phyloP scores from a whole-genome alignment of 2,888 invertebrate species.

The Protodeltote pygarga region DNA sequence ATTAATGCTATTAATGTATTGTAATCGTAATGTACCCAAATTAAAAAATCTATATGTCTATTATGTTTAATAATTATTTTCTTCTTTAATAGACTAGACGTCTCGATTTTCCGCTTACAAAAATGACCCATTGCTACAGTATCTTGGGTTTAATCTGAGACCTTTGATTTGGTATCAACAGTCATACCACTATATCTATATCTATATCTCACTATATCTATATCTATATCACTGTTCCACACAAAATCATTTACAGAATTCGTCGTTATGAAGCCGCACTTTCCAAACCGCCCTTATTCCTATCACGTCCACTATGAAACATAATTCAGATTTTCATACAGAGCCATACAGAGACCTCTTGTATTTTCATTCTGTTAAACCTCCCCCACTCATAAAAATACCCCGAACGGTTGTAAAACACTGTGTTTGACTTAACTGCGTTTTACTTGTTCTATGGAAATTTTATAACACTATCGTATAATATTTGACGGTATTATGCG shows the following conservation, averaged over 20 bases:
- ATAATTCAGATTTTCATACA: conserved; percentile 84
- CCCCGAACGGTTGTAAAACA: conserved; percentile 70
- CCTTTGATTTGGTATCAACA: no score
- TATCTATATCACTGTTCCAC: no score
- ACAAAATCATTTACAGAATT: conserved; percentile 28
- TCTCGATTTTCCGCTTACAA: no score
- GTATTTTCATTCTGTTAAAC: conserved; percentile 75
- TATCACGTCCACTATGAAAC: conserved; percentile 84
- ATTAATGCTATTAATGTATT: no score
- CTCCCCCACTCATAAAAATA: conserved; percentile 73
- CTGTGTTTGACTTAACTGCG: conserved; percentile 51
- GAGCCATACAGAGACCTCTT: conserved; percentile 58
- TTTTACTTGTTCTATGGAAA: conserved; percentile 46
- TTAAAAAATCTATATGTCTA: no score
- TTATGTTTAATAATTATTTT: no score
- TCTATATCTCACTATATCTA: no score
- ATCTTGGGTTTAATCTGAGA: no score
- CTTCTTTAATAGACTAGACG: no score
- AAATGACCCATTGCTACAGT: no score
- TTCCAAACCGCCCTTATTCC: conserved; percentile 70
- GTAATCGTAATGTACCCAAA: no score
- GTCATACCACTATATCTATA: no score
- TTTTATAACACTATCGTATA: conserved; percentile 45
- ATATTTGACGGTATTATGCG: conserved; percentile 16
- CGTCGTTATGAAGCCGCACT: conserved; percentile 55